Percentiles rank a stretch among this genome's conserved stretches.
phyloP scores from a whole-genome alignment of 2,113 vertebrate genomes.

The Cyphomyrus discorhynchus region DNA sequence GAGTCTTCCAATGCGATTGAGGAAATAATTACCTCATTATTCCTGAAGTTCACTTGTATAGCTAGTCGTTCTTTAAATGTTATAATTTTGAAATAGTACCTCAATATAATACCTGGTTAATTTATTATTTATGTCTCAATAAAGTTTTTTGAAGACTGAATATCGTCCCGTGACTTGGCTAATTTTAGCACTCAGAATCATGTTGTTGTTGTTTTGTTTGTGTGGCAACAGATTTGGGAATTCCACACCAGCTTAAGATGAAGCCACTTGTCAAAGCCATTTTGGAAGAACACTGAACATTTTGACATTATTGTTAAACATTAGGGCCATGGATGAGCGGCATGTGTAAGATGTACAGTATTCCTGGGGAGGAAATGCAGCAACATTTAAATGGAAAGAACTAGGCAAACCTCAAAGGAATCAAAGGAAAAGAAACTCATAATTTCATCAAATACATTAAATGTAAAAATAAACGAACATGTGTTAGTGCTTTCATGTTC shows the following conservation, averaged over 20 bases:
- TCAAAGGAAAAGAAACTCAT: neutral
- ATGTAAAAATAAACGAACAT: neutral
- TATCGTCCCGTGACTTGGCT: neutral
- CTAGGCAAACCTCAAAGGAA: neutral
- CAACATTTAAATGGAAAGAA: neutral
- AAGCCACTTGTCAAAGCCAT: neutral
- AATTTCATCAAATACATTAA: neutral
- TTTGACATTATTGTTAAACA: neutral
- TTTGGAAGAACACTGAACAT: neutral
- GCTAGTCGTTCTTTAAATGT: conserved; percentile 38
- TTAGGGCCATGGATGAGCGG: neutral
- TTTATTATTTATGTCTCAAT: conserved; percentile 94
- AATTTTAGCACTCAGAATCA: conserved; percentile 13
- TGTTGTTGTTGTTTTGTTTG: neutral
- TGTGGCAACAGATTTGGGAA: neutral
- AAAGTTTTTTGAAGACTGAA: conserved; percentile 78
- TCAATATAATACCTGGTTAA: conserved; percentile 76
- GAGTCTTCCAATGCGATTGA: conserved; percentile 48
- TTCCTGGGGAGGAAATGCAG: neutral
- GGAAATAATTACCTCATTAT: conserved; percentile 20
- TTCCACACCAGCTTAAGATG: neutral
- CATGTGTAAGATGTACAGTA: neutral
- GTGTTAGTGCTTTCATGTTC: neutral
- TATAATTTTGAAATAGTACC: conserved; percentile 56
- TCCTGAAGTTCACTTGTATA: conserved; percentile 43